Conservation (phyloP, 2,888 invertebrate species). For the Agrotis exclamationis region DNA sequence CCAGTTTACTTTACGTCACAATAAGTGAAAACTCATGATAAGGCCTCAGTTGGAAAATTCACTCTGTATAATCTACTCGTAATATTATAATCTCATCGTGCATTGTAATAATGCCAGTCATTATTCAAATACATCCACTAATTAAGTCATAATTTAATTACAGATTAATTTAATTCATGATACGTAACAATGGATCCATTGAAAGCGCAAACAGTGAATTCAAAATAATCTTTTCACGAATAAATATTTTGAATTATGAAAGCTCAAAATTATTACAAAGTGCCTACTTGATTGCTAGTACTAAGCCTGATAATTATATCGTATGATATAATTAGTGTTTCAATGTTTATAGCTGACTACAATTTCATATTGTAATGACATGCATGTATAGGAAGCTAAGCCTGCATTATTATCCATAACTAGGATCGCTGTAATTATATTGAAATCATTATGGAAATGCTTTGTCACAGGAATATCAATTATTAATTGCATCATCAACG, state of each 20-base stretch:
- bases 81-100: background rate
- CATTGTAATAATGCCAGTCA: background rate
- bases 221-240: conserved; percentile 13
- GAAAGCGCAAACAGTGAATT: background rate
- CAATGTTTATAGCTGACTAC: background rate
- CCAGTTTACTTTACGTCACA: no score
- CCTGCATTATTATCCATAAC: conserved; percentile 2
- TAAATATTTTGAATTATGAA: conserved; percentile 6
- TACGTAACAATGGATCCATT: no score
- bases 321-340: conserved; percentile 17
- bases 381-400: background rate
- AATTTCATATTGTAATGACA: background rate
- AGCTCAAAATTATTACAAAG: conserved; percentile 4
- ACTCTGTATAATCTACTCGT: no score
- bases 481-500: background rate
- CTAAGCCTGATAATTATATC: conserved; percentile 22
- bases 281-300: background rate
- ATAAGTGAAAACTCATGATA: no score
- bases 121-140: background rate
- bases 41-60: no score
- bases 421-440: background rate
- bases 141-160: background rate
- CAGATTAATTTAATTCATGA: background rate
- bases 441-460: background rate
- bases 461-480: background rate